Evolutionary conservation across 2,888 invertebrate genomes (phyloP).

Genomic region (Andrena fulva): DNA sequence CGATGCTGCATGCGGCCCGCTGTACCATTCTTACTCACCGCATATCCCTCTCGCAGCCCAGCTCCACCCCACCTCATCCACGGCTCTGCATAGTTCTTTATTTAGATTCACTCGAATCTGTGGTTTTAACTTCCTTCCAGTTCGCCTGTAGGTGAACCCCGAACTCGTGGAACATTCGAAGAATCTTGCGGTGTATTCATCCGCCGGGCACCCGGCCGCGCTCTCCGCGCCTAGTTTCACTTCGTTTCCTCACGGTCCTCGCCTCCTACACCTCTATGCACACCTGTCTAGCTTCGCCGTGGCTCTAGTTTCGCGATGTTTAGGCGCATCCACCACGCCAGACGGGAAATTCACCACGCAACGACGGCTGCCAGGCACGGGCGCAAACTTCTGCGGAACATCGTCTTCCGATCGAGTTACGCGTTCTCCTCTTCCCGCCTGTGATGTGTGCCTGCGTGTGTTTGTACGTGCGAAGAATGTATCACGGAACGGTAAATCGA

Average conservation of each 20-base stretch:
- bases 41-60: constrained; percentile 65
- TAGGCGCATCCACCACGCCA: neutral
- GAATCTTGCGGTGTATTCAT: constrained; percentile 33
- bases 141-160: constrained; percentile 52
- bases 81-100: constrained; percentile 73
- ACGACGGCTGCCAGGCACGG: constrained; percentile 19
- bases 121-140: constrained; percentile 72
- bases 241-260: too few relatives aligned
- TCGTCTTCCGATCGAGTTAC: constrained; percentile 48
- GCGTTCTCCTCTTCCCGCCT: neutral
- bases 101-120: constrained; percentile 75
- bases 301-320: constrained; percentile 35
- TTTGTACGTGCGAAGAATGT: constrained; percentile 56
- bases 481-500: constrained; percentile 69
- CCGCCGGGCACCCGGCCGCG: constrained; percentile 14
- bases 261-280: neutral
- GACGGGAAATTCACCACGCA: constrained; percentile 29
- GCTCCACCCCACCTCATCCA: constrained; percentile 59
- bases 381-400: constrained; percentile 30
- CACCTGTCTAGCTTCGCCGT: constrained; percentile 12
- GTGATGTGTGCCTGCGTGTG: constrained; percentile 33
- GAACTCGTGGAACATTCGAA: constrained; percentile 45
- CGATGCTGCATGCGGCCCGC: constrained; percentile 67
- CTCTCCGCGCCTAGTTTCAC: neutral
- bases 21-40: constrained; percentile 74